Conservation (phyloP, 2,113 vertebrate genomes). For the Leiothrix lutea region DNA sequence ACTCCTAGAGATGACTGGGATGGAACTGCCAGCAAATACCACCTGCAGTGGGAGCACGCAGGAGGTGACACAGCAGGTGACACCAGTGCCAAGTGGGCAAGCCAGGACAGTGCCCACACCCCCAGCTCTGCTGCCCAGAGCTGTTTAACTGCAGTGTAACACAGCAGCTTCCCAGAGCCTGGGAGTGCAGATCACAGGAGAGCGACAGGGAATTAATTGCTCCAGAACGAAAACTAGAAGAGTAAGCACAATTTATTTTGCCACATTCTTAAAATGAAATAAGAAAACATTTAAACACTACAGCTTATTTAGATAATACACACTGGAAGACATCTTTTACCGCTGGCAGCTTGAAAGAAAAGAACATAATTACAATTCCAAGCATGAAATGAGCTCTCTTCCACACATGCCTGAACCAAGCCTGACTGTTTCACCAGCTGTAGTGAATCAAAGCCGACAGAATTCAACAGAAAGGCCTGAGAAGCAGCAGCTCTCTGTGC, state of each 20-base stretch:
- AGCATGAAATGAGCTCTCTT: constrained; percentile 69
- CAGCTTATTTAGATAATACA: constrained; percentile 55
- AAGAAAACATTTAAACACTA: constrained; percentile 50
- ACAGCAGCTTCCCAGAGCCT: neutral
- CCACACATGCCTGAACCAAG: constrained; percentile 72
- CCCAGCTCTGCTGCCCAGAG: neutral
- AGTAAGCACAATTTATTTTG: constrained; percentile 50
- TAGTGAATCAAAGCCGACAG: constrained; percentile 76
- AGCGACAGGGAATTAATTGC: neutral
- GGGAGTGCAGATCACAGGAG: neutral
- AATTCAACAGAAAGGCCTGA: constrained; percentile 29
- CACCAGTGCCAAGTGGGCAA: neutral
- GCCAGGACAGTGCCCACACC: neutral
- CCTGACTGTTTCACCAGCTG: constrained; percentile 72
- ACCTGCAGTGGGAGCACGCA: rapidly evolving
- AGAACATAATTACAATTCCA: constrained; percentile 68
- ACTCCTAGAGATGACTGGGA: neutral
- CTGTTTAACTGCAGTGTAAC: neutral
- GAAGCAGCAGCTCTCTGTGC: constrained; percentile 51
- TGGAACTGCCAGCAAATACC: neutral
- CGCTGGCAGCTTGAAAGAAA: constrained; percentile 66
- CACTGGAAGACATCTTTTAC: constrained; percentile 62
- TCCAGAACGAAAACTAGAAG: neutral
- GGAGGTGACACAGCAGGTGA: neutral
- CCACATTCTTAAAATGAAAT: constrained; percentile 43